These are phyloP conservation scores for Rhabditoides inermis DNA, from an alignment of 2,888 invertebrate genomes.

Conservation along the genomic window DNA sequence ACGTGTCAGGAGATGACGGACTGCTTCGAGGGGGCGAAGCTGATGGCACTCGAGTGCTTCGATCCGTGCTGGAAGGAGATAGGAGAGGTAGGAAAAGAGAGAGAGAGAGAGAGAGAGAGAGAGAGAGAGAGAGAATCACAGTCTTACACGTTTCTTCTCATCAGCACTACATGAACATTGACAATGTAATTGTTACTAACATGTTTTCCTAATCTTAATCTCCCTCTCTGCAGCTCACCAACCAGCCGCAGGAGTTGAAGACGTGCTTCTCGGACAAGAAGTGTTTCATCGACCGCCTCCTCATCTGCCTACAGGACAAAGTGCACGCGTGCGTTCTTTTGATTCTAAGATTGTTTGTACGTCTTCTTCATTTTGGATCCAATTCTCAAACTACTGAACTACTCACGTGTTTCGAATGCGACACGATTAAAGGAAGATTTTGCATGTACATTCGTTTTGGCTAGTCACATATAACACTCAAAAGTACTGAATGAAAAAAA, in stretches of 20 bases:
- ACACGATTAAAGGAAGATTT: no score
- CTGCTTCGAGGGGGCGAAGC: slow-evolving; percentile 29
- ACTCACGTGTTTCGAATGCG: no score
- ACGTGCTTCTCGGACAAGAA: slow-evolving; percentile 30
- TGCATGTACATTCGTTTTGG: neutral
- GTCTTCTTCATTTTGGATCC: no score
- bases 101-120: neutral
- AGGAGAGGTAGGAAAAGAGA: slow-evolving; percentile 7
- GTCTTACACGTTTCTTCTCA: neutral
- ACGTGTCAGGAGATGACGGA: slow-evolving; percentile 34
- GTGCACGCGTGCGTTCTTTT: slow-evolving; percentile 30
- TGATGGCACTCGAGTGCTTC: slow-evolving; percentile 35
- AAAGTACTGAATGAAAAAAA: no score
- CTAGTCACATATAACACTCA: no score
- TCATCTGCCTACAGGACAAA: slow-evolving; percentile 33
- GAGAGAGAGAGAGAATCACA: neutral
- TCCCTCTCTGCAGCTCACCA: slow-evolving; percentile 20
- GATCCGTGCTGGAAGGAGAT: slow-evolving; percentile 27
- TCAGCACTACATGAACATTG: neutral
- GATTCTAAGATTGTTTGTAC: no score
- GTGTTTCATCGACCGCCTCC: slow-evolving; percentile 32
- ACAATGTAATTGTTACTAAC: neutral
- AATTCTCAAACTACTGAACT: no score
- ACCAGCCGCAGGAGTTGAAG: slow-evolving; percentile 29
- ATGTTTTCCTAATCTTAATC: neutral